Conservation (phyloP, 2,113 vertebrate genomes). For the Peucedramus taeniatus region DNA sequence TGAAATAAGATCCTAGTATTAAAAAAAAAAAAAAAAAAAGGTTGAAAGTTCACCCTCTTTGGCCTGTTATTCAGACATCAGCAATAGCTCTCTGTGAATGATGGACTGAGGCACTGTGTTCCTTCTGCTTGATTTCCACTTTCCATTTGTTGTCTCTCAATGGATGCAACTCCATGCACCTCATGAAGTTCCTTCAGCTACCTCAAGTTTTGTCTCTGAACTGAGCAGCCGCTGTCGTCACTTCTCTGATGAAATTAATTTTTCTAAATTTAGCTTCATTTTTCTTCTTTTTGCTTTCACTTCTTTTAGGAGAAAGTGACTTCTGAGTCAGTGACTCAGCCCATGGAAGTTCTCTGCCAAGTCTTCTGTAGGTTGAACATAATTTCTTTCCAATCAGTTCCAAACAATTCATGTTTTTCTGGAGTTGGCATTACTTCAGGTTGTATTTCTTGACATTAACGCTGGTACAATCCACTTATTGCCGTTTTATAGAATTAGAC, state of each 20-base stretch:
- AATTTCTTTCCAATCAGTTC: background rate
- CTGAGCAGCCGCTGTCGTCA: background rate
- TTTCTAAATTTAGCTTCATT: background rate
- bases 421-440: background rate
- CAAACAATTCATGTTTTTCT: background rate
- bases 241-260: fast-evolving
- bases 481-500: background rate
- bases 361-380: background rate
- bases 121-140: background rate
- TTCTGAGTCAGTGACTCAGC: fast-evolving
- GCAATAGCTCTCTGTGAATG: background rate
- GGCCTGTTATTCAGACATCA: background rate
- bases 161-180: background rate
- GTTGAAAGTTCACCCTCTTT: background rate
- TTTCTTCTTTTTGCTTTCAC: background rate
- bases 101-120: background rate
- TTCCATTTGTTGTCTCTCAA: background rate
- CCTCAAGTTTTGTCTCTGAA: background rate
- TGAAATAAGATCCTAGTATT: background rate
- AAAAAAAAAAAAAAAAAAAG: background rate
- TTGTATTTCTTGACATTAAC: background rate
- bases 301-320: background rate
- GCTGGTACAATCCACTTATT: background rate
- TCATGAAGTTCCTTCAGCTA: background rate
- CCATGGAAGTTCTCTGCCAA: background rate